Conservation (phyloP, 2,888 invertebrate genomes). For the Thecophora atra region DNA sequence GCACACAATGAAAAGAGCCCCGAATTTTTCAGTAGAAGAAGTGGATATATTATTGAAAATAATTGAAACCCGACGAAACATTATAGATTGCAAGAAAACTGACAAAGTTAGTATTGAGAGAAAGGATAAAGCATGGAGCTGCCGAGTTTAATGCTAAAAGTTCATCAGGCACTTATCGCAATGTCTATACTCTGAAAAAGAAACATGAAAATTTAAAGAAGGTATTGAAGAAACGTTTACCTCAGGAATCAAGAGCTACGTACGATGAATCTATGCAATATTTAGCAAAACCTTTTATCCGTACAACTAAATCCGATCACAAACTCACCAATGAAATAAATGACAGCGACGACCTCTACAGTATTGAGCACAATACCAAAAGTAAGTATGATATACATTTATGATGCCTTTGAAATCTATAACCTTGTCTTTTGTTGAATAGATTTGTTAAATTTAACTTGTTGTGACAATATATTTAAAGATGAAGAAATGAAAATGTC, state of each 20-base stretch:
- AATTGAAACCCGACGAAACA: background rate
- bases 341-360: background rate
- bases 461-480: background rate
- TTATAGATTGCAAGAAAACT: constrained; percentile 4
- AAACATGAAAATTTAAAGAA: constrained; percentile 13
- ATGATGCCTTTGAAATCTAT: background rate
- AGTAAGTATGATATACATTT: background rate
- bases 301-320: background rate
- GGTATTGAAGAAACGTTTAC: background rate
- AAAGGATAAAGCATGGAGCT: constrained; percentile 10
- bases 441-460: background rate
- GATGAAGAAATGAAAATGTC: background rate
- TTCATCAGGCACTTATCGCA: background rate
- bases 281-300: background rate
- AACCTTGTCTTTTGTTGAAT: background rate
- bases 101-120: background rate
- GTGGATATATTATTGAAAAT: background rate
- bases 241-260: background rate
- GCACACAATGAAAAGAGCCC: background rate
- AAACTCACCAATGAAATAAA: background rate
- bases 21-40: background rate
- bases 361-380: background rate
- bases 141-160: background rate
- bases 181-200: background rate
- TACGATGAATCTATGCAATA: background rate